Evolutionary conservation across 2,888 invertebrate genomes (phyloP).

Genomic region (Plebejus melissa): DNA sequence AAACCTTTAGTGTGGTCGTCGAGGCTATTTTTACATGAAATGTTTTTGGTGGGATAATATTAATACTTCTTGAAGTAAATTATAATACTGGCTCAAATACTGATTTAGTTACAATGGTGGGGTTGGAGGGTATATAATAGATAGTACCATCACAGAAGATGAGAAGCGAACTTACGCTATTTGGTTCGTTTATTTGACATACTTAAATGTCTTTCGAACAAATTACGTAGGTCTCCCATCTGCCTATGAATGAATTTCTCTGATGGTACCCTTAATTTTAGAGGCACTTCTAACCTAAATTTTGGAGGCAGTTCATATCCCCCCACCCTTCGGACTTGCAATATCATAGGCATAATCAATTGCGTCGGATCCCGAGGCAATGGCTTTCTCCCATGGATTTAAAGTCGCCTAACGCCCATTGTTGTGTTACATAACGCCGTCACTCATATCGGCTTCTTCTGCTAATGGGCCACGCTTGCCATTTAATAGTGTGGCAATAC

Average conservation of each 20-base stretch:
- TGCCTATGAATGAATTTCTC: too few species aligned
- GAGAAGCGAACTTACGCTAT: neutral
- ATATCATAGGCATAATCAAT: constrained; percentile 35
- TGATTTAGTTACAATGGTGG: too few species aligned
- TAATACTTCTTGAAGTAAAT: too few species aligned
- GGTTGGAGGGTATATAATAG: too few species aligned
- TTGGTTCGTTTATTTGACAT: neutral
- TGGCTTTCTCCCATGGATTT: constrained; percentile 73
- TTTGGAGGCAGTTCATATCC: too few species aligned
- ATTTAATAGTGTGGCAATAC: constrained; percentile 73
- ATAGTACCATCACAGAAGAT: neutral
- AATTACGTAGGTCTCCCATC: too few species aligned
- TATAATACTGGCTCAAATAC: too few species aligned
- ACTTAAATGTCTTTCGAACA: too few species aligned
- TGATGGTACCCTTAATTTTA: too few species aligned
- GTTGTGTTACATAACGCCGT: constrained; percentile 65
- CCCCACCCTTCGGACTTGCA: neutral
- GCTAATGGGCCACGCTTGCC: constrained; percentile 72
- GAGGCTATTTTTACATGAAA: too few species aligned
- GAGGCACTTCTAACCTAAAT: too few species aligned
- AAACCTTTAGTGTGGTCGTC: too few species aligned
- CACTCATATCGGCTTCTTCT: constrained; percentile 63
- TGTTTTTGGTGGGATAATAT: neutral
- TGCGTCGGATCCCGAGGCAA: constrained; percentile 55
- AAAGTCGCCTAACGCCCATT: constrained; percentile 74